Percentiles rank a stretch among this genome's conserved stretches.
These are phyloP conservation scores for Aphidius ervi DNA, from an alignment of 1,140 invertebrate species.

Conservation along the genomic window DNA sequence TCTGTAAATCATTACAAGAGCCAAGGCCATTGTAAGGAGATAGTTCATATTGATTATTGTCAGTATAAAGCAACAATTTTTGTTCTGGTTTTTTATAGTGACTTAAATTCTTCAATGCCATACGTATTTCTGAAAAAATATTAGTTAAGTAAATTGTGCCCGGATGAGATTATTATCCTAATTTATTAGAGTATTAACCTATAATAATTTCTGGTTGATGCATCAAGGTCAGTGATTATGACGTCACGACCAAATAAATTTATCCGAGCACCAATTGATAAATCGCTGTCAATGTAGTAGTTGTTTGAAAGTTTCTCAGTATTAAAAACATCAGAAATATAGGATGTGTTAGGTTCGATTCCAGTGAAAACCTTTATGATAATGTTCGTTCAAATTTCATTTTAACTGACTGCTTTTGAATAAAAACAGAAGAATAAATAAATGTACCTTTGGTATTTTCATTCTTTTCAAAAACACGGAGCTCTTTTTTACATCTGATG, in stretches of 20 bases:
- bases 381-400: slow-evolving; percentile 3
- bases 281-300: slow-evolving; percentile 69
- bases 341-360: slow-evolving; percentile 60
- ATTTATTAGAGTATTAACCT: slow-evolving; percentile 46
- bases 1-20: slow-evolving; percentile 79
- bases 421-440: slow-evolving; percentile 5
- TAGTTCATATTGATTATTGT: slow-evolving; percentile 62
- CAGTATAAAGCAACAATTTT: slow-evolving; percentile 32
- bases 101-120: slow-evolving; percentile 59
- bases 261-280: slow-evolving; percentile 74
- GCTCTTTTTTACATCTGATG: slow-evolving; percentile 65
- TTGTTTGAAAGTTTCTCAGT: slow-evolving; percentile 51
- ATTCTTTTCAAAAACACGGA: slow-evolving; percentile 69
- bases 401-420: not conserved
- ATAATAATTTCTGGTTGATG: slow-evolving; percentile 85
- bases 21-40: slow-evolving; percentile 90
- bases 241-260: slow-evolving; percentile 77
- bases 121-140: slow-evolving; percentile 38
- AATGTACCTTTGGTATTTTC: slow-evolving; percentile 71
- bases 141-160: slow-evolving; percentile 4
- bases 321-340: slow-evolving; percentile 59
- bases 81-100: slow-evolving; percentile 51
- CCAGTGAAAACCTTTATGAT: slow-evolving; percentile 42
- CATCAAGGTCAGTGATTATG: slow-evolving; percentile 79
- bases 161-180: slow-evolving; percentile 7